A percentile compares a stretch with the other conserved stretches of the same genome.
phyloP scores from a whole-genome alignment of 1,140 invertebrate genomes.

The Aphaenogaster ashmeadi region DNA sequence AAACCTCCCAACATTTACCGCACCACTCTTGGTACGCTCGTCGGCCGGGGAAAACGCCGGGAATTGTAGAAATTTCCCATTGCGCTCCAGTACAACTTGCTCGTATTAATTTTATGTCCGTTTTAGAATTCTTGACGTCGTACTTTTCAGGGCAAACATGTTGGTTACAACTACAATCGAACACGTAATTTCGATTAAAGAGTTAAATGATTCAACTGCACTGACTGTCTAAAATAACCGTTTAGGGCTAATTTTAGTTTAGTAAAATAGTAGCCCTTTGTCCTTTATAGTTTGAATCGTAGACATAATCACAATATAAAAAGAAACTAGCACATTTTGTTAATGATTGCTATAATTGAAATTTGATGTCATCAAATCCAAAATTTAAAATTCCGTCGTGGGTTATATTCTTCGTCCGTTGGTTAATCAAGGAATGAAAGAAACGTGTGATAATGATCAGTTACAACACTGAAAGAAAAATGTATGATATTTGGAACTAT shows the following conservation, averaged over 20 bases:
- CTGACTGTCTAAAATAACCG: not conserved
- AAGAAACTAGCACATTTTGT: not conserved
- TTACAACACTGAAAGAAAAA: too few species aligned
- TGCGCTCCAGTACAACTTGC: not conserved
- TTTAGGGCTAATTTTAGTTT: not conserved
- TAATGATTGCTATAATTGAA: not conserved
- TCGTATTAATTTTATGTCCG: constrained; percentile 55
- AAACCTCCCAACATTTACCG: constrained; percentile 55
- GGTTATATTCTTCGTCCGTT: not conserved
- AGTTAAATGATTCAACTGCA: not conserved
- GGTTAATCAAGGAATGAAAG: not conserved
- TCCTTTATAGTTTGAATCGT: not conserved
- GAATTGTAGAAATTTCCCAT: constrained; percentile 53
- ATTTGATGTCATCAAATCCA: not conserved
- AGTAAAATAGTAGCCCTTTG: not conserved
- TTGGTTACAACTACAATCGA: not conserved
- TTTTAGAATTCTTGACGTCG: constrained; percentile 15
- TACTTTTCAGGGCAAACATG: not conserved
- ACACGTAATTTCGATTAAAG: not conserved
- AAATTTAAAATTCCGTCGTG: not conserved
- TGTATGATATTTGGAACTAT: too few species aligned
- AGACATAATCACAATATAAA: not conserved
- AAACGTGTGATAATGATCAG: not conserved
- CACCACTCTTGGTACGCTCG: constrained; percentile 12
- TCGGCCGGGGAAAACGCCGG: constrained; percentile 17